phyloP scores from a whole-genome alignment of 1,140 invertebrate genomes.

The Elymnias hypermnestra region DNA sequence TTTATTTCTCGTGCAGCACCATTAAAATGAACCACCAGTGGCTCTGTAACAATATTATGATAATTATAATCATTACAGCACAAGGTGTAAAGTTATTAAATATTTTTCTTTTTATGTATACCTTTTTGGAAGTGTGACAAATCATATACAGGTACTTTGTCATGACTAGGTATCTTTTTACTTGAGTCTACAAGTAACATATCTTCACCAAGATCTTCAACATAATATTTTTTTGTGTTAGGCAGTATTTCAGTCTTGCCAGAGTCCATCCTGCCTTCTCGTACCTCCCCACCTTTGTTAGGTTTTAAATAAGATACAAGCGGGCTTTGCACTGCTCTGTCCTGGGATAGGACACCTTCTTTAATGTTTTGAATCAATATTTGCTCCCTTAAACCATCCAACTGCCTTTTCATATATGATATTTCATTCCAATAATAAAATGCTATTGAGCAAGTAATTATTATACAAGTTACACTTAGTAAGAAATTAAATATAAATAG shows the following conservation, averaged over 20 bases:
- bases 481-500: constrained; percentile 64
- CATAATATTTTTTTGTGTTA: constrained; percentile 49
- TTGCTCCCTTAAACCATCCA: constrained; percentile 53
- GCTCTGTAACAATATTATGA: constrained; percentile 38
- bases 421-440: constrained; percentile 68
- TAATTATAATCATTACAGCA: not conserved
- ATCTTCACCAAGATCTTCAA: constrained; percentile 58
- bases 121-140: constrained; percentile 50
- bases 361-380: constrained; percentile 47
- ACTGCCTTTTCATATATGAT: constrained; percentile 51
- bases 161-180: constrained; percentile 49
- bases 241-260: constrained; percentile 27
- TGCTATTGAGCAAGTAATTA: constrained; percentile 54
- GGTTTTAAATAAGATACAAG: constrained; percentile 41
- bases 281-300: constrained; percentile 26
- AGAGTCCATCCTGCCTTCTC: constrained; percentile 40
- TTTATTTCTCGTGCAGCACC: constrained; percentile 48
- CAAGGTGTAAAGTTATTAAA: not conserved
- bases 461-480: constrained; percentile 57
- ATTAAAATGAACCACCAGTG: constrained; percentile 58
- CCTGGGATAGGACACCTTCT: constrained; percentile 32
- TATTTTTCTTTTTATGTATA: constrained; percentile 14
- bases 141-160: constrained; percentile 35
- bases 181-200: constrained; percentile 59
- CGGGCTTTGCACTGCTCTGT: constrained; percentile 42